Base-by-base conservation (phyloP, 2,797 vertebrate genomes). In the Chrysocyon brachyurus region DNA sequence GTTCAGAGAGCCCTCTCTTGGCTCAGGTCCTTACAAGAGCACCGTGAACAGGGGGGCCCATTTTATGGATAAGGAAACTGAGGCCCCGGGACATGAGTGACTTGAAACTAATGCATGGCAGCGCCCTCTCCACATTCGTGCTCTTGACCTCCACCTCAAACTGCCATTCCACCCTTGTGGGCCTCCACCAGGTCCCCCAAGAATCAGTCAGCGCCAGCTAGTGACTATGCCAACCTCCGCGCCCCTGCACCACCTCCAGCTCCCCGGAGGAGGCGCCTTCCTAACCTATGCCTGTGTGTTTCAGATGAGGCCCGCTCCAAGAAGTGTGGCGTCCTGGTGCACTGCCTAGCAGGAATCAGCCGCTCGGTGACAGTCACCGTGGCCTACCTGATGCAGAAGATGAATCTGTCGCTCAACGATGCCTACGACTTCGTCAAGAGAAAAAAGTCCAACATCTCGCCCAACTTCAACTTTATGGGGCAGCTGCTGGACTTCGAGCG, bases 401-500 rank as follows among this genome's bases (percentile, higher is more conserved):
- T 99, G 98, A 99, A 99, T 99, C 99, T 99, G 98, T 99, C 99
- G 3, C 99, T 99, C 96, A 99, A 99, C 0, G 99, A 99, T 3
- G 99, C 99, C 87, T 99, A 99, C 64, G 99, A 99, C 98, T 99
- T 99, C 9, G 99, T 99, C 97, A 99, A 99, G 98, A 99, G 99
- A 98, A 99, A 99, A 99, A 99, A 99, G 98, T 99, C 99, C 87
- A 99, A 99, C 98, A 99, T 99, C 98, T 99, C 99, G 3, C 99
- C 99, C 16, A 99, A 99, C 98, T 99, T 99, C 98, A 99, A 99
- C 99, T 99, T 99, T 98, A 99, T 99, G 99, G 99, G 99, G 97
- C 99, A 99, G 90, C 99, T 99, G 66, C 99, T 99, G 98, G 99
- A 99, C 99, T 99, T 99, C 93, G 99, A 99, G 98, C 99, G 99